phyloP scores from a whole-genome alignment of 1,140 invertebrate species.

The Hydropsyche tenuis region DNA sequence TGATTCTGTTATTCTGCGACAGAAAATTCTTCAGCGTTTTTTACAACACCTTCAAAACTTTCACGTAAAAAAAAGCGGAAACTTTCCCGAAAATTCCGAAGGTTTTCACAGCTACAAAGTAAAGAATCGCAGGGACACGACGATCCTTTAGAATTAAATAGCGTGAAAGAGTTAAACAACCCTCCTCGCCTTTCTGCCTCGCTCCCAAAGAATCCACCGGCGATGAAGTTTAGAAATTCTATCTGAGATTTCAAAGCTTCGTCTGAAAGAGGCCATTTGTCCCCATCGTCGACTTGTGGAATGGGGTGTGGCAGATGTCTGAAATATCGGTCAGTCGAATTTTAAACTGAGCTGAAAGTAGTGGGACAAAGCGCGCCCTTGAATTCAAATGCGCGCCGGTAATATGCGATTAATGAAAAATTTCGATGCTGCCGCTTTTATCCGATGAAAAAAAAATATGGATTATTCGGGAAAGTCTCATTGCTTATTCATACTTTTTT shows the following conservation, averaged over 20 bases:
- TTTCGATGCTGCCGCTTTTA: too few species aligned
- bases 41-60: too few species aligned
- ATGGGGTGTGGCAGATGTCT: constrained; percentile 4
- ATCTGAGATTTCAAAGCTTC: background rate
- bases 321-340: background rate
- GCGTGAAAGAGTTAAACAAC: constrained; percentile 19
- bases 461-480: too few species aligned
- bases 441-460: too few species aligned
- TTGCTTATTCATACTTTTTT: too few species aligned
- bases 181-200: background rate
- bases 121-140: background rate
- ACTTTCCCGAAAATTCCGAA: too few species aligned
- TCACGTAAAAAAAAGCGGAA: too few species aligned
- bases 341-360: background rate
- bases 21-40: too few species aligned
- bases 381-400: background rate
- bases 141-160: constrained; percentile 15
- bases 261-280: background rate
- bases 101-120: too few species aligned
- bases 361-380: background rate
- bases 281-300: background rate
- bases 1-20: too few species aligned
- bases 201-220: background rate
- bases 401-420: too few species aligned
- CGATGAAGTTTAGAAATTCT: constrained; percentile 13